These are phyloP conservation scores for Sinocyclocheilus maitianheensis DNA, from an alignment of 2,113 vertebrate genomes.

Conservation along the genomic window DNA sequence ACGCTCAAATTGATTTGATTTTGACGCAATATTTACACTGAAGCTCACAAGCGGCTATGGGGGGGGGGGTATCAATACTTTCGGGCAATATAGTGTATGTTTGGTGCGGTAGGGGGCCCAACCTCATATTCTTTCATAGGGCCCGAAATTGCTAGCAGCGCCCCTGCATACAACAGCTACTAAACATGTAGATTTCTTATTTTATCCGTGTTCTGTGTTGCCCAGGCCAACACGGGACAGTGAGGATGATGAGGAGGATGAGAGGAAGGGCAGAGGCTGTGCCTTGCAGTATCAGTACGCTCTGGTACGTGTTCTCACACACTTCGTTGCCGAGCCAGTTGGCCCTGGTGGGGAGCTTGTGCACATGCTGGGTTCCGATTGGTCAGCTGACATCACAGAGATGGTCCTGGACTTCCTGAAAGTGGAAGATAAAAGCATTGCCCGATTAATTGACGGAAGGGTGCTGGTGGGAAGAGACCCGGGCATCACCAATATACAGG, in stretches of 20 bases:
- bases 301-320: constrained; percentile 88
- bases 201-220: not conserved
- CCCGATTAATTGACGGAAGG: constrained; percentile 83
- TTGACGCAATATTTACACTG: too few relatives aligned
- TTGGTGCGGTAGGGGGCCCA: too few relatives aligned
- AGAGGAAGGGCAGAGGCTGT: constrained; percentile 88
- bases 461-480: constrained; percentile 86
- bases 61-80: too few relatives aligned
- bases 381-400: constrained; percentile 95
- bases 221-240: constrained; percentile 92
- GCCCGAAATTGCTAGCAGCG: too few relatives aligned
- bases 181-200: constrained; percentile 1
- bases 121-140: too few relatives aligned
- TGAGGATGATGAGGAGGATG: constrained; percentile 95
- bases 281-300: constrained; percentile 96
- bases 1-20: too few relatives aligned
- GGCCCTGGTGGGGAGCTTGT: constrained; percentile 81
- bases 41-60: too few relatives aligned
- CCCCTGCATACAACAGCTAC: too few relatives aligned
- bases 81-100: too few relatives aligned
- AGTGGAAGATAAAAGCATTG: constrained; percentile 88
- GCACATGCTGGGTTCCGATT: constrained; percentile 90
- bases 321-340: constrained; percentile 88
- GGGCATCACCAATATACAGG: constrained; percentile 93
- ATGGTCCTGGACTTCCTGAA: constrained; percentile 90